Conservation (phyloP, 2,888 invertebrate genomes). For the Furcula furcula region DNA sequence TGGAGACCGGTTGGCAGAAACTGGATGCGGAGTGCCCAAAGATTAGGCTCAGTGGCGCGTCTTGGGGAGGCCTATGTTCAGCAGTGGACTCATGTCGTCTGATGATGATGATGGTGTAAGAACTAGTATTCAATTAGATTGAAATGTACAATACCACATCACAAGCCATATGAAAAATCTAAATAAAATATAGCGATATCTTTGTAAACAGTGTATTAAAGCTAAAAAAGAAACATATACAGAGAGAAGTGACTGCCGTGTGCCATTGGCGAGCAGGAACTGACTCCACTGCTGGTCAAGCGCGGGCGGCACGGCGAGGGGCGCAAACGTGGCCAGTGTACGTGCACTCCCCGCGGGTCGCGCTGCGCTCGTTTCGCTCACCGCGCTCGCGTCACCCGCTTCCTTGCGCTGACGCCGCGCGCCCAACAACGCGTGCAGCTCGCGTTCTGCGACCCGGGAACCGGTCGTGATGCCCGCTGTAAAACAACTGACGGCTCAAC, state of each 20-base stretch:
- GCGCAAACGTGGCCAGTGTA: constrained; percentile 30
- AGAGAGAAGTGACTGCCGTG: constrained; percentile 26
- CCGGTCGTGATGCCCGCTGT: constrained; percentile 10
- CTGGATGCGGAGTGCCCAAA: no score
- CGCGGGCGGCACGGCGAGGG: constrained; percentile 36
- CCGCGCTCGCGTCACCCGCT: constrained; percentile 4
- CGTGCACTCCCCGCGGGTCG: constrained; percentile 2
- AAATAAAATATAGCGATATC: constrained; percentile 37
- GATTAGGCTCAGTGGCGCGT: no score
- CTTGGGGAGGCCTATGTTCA: no score
- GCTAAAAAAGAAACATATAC: constrained; percentile 41
- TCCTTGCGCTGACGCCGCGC: constrained; percentile 47
- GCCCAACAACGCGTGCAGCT: constrained; percentile 49
- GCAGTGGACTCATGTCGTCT: no score
- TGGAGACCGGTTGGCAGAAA: no score
- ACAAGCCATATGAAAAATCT: no score
- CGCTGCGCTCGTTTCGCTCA: neutral
- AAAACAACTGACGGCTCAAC: neutral
- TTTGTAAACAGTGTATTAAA: constrained; percentile 58
- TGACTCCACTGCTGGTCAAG: constrained; percentile 49
- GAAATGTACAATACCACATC: no score
- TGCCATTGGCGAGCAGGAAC: constrained; percentile 42
- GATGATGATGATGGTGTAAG: no score
- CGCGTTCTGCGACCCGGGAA: constrained; percentile 53
- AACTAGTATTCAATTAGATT: no score